phyloP scores from a whole-genome alignment of 2,888 invertebrate genomes.

The Keiferia lycopersicella region DNA sequence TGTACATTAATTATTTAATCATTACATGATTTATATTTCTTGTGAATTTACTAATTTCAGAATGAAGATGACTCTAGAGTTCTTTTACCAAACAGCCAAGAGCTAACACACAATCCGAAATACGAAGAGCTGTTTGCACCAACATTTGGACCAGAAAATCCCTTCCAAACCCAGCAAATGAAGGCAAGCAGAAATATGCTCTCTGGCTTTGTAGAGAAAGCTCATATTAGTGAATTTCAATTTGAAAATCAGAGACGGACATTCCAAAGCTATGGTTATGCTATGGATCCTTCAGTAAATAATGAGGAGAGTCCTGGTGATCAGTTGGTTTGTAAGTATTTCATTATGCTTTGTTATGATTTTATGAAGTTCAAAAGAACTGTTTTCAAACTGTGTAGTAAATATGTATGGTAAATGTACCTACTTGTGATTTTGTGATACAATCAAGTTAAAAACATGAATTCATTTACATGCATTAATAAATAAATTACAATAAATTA shows the following conservation, averaged over 20 bases:
- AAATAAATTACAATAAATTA: no score
- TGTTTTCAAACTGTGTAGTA: no score
- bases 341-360: no score
- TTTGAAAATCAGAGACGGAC: conserved; percentile 98
- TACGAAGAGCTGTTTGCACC: conserved; percentile 97
- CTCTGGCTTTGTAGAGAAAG: conserved; percentile 96
- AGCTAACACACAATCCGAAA: conserved; percentile 94
- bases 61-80: conserved; percentile 86
- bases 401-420: no score
- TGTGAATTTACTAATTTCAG: conserved; percentile 63
- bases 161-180: conserved; percentile 95
- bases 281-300: conserved; percentile 95
- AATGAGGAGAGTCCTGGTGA: conserved; percentile 68
- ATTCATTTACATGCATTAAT: no score
- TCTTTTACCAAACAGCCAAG: conserved; percentile 90
- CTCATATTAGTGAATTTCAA: conserved; percentile 97
- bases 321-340: conserved; percentile 71
- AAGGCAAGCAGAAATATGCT: conserved; percentile 93
- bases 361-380: no score
- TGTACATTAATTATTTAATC: no score
- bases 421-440: no score
- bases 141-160: conserved; percentile 94
- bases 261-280: conserved; percentile 97
- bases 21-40: no score
- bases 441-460: no score